Base-by-base conservation (phyloP, 1,140 invertebrate species). In the Streblospio benedicti region DNA sequence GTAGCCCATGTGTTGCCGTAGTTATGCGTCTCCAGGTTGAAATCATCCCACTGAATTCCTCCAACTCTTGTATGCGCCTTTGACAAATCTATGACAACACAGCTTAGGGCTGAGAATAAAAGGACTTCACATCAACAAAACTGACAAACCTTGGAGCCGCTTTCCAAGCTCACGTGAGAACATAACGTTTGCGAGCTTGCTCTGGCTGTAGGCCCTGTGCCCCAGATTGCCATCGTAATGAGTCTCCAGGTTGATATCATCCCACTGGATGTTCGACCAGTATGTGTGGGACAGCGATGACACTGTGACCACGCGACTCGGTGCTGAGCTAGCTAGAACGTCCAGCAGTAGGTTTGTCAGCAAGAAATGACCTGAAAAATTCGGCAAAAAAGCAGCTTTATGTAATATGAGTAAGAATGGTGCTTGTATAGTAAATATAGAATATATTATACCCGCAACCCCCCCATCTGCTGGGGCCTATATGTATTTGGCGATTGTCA, bases 61-160 rank as follows among this genome's bases (percentile, higher is more conserved):
- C n/a, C n/a, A n/a, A n/a, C n/a, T n/a, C n/a, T n/a, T n/a, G n/a
- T n/a, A 71, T 94, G 92, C 3, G 92, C 79, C 45, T 86, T 84
- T 0, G 91, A 93, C 0, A 90, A 88, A 0, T 93, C 89, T 1
- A 90, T 84, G 0, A 97, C 83, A 47, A 97, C 86, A 57, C 93
- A 83, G 30, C 87, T 85, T 3, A 88, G 86, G 0, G 83, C 81
- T 4, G 86, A n/a, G n/a, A n/a, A n/a, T n/a, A n/a, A n/a, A n/a
- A n/a, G n/a, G n/a, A n/a, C n/a, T n/a, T n/a, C n/a, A n/a, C n/a
- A n/a, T n/a, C n/a, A n/a, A n/a, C n/a, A 41, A 9, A 41, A 41
- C 35, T 12, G n/a, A 41, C 35, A 12, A 4, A 47, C 67, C 67
- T 59, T 65, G 30, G 20, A 68, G 35, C 55, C 57, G 30, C 57